A percentile compares a stretch with the other conserved stretches of the same genome.
These are phyloP conservation scores for Brenthis hecate DNA, from an alignment of 2,888 invertebrate species.

Conservation along the genomic window DNA sequence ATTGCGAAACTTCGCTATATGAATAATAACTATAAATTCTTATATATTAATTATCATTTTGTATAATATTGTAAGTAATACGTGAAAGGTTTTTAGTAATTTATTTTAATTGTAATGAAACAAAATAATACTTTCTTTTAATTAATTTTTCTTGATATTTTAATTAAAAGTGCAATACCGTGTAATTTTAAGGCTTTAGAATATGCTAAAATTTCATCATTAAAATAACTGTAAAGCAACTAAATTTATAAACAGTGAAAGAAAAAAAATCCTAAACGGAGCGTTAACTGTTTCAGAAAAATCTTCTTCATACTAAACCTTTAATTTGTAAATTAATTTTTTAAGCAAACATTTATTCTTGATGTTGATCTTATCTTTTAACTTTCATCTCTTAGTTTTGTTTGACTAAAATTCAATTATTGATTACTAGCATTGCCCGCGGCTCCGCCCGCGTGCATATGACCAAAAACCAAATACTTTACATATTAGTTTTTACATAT, in stretches of 20 bases:
- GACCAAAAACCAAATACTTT: too few species aligned
- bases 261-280: slow-evolving; percentile 5
- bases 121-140: too few species aligned
- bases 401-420: too few species aligned
- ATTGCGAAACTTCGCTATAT: slow-evolving; percentile 1
- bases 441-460: too few species aligned
- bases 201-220: slow-evolving; percentile 3
- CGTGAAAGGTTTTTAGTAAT: too few species aligned
- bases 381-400: not conserved
- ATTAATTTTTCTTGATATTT: not conserved
- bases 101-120: too few species aligned
- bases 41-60: not conserved
- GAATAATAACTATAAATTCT: not conserved
- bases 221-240: not conserved
- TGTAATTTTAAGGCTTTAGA: not conserved
- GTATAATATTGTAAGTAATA: not conserved
- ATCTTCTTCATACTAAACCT: slow-evolving; percentile 3
- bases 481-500: too few species aligned
- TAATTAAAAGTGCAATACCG: slow-evolving; percentile 7
- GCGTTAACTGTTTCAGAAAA: slow-evolving; percentile 1
- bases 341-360: slow-evolving; percentile 3
- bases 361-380: not conserved
- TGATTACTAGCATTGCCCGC: too few species aligned
- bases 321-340: not conserved
- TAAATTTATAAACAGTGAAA: slow-evolving; percentile 4